Conservation (phyloP, 1,140 invertebrate genomes). For the Papilio polytes region DNA sequence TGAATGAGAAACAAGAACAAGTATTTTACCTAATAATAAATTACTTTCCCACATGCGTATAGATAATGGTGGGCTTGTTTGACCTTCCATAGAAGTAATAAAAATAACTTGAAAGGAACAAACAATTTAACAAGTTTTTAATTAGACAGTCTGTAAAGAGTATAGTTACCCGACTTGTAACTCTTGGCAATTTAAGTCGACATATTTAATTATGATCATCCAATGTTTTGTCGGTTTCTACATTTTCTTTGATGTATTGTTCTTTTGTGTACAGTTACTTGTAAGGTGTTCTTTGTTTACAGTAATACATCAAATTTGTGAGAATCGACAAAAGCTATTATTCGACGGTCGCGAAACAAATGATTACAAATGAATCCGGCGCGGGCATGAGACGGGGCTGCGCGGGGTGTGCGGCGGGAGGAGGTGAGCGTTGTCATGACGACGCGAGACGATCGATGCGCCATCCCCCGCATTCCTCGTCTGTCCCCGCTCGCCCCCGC, state of each 20-base stretch:
- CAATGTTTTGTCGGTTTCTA: background rate
- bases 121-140: too few relatives aligned
- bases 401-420: slow-evolving; percentile 56
- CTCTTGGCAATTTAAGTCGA: too few relatives aligned
- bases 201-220: background rate
- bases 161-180: too few relatives aligned
- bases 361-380: slow-evolving; percentile 82
- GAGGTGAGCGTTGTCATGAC: slow-evolving; percentile 64
- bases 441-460: slow-evolving; percentile 79
- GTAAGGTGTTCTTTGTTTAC: slow-evolving; percentile 37
- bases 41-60: too few relatives aligned
- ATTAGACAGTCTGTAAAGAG: too few relatives aligned
- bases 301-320: slow-evolving; percentile 75
- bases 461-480: slow-evolving; percentile 49
- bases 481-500: slow-evolving; percentile 48
- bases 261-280: background rate
- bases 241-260: background rate
- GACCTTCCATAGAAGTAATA: too few relatives aligned
- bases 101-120: too few relatives aligned
- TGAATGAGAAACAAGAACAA: too few relatives aligned
- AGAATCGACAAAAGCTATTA: slow-evolving; percentile 73
- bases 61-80: too few relatives aligned
- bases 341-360: slow-evolving; percentile 80
- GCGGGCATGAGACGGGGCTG: slow-evolving; percentile 52
- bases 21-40: too few relatives aligned